A percentile compares a stretch with the other conserved stretches of the same genome.
Evolutionary conservation across 2,113 vertebrate species (phyloP).

Genomic region (Willisornis vidua): DNA sequence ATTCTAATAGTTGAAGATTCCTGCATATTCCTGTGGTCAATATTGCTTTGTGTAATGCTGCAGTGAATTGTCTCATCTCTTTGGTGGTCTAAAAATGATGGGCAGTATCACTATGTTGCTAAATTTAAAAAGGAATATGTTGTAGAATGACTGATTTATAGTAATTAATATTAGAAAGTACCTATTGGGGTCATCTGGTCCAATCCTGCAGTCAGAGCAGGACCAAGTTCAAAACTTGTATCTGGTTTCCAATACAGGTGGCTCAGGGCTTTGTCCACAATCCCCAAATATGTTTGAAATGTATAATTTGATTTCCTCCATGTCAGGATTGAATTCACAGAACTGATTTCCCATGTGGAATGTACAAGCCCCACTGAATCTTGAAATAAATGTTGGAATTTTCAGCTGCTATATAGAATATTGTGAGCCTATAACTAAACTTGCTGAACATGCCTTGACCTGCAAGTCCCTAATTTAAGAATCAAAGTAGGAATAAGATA

Average conservation of each 20-base stretch:
- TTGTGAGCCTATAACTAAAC: not conserved
- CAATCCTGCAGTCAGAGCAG: not conserved
- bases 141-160: not conserved
- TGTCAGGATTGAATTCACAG: not conserved
- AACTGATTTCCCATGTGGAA: not conserved
- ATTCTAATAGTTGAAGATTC: not conserved
- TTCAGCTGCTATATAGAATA: not conserved
- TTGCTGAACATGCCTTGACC: not conserved
- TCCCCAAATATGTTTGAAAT: not conserved
- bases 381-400: not conserved
- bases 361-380: not conserved
- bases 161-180: not conserved
- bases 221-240: not conserved
- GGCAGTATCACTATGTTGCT: not conserved
- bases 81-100: not conserved
- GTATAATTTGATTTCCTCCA: not conserved
- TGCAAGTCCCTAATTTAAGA: not conserved
- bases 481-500: not conserved
- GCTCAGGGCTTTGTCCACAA: not conserved
- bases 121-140: not conserved
- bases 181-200: not conserved
- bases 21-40: not conserved
- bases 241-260: not conserved
- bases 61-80: not conserved
- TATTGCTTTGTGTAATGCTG: not conserved